Base-by-base conservation (phyloP, 1,140 invertebrate genomes). In the Megalopta genalis region DNA sequence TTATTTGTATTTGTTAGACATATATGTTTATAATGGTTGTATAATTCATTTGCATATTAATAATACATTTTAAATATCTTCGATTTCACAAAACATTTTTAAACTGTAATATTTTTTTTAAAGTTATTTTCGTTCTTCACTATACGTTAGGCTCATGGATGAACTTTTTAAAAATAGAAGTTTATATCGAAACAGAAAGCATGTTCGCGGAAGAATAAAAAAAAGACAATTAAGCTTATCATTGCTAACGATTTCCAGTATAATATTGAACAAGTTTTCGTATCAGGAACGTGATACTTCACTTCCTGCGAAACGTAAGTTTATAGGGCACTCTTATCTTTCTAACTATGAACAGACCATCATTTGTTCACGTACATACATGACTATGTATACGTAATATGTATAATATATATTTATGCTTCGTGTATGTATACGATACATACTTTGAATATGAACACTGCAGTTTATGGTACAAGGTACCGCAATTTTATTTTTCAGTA, bases 401-500 rank as follows among this genome's bases (percentile, higher is more conserved):
- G 62, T 84, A 74, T 85, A 81, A 74, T 69, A 78, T 73, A 81
- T 70, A 72, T 81, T 77, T 85, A 74, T 82, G 54, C 57, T 72
- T 42, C 77, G 64, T 71, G 66, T 75, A 75, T 80, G 70, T 78
- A 82, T 69, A 52, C 25, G 27, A 86, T 79, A 86, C 46, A 80
- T 77, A 83, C 57, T 81, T 59, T 72, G 57, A 81, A 84, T 86
- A 84, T 86, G 85, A 86, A 86, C 85, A 86, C 85, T 72, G 80
- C 46, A 67, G 62, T 83, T 82, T 77, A 86, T 77, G 74, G 69
- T 83, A 86, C 73, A 59, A 76, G 46, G 60, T 86, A 86, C 72
- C 68, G n/a, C 52, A 32, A 78, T 25, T 46, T 42, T 54, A 54
- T 74, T 49, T 75, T 39, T 77, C 67, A 18, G 21, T 80, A 3